These are phyloP conservation scores for Gryllus bimaculatus DNA, from an alignment of 1,140 invertebrate species.

Conservation along the genomic window DNA sequence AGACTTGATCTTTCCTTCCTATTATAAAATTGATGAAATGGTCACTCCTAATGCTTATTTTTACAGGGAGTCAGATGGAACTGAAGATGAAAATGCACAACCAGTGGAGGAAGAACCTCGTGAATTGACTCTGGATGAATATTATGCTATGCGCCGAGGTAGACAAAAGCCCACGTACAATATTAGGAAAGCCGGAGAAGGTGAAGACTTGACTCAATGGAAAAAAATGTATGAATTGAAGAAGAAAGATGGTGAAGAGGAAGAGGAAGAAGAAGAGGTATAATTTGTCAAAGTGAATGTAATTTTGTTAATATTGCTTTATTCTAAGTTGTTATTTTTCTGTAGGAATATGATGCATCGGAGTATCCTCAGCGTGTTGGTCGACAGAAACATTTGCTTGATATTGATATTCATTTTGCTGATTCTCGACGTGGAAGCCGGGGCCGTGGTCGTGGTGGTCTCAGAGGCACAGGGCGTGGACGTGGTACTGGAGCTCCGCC, in stretches of 20 bases:
- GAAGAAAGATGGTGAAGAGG: slow-evolving; percentile 64
- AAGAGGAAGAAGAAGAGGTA: slow-evolving; percentile 52
- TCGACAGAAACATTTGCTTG: slow-evolving; percentile 73
- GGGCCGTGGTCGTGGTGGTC: slow-evolving; percentile 45
- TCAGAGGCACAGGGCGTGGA: slow-evolving; percentile 35
- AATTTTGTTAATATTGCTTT: too few species aligned
- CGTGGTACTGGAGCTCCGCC: slow-evolving; percentile 5
- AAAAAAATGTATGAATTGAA: slow-evolving; percentile 81
- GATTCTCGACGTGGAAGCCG: slow-evolving; percentile 64
- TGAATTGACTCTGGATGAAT: slow-evolving; percentile 80
- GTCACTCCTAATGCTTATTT: neutral
- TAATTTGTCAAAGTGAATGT: neutral
- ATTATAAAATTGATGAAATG: too few species aligned
- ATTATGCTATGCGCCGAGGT: slow-evolving; percentile 66
- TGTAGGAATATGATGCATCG: slow-evolving; percentile 58
- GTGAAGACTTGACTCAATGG: slow-evolving; percentile 82
- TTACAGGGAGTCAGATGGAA: neutral
- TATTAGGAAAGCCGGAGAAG: slow-evolving; percentile 83
- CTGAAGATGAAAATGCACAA: slow-evolving; percentile 37
- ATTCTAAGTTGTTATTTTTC: slow-evolving; percentile 17
- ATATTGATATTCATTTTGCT: slow-evolving; percentile 83
- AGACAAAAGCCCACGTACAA: slow-evolving; percentile 77
- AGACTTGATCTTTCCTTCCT: too few species aligned
- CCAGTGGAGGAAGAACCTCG: slow-evolving; percentile 65
- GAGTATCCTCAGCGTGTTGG: slow-evolving; percentile 81